A percentile compares a stretch with the other conserved stretches of the same genome.
Conservation (phyloP, 2,797 vertebrate genomes). For the Monodelphis domestica region DNA sequence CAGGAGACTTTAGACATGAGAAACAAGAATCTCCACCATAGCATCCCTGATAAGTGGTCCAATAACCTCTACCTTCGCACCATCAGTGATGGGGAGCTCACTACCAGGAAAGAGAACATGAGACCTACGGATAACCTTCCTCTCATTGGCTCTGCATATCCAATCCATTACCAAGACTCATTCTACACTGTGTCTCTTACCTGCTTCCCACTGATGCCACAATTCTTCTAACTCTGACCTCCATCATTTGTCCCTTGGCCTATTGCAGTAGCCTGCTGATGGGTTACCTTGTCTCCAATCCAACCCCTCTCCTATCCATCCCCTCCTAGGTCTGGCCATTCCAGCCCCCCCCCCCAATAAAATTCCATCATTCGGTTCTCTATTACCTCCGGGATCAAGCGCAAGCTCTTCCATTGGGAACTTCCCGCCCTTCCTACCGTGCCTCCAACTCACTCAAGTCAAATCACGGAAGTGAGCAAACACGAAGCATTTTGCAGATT, state of each 20-base stretch:
- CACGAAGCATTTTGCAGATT: neutral
- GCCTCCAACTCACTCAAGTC: neutral
- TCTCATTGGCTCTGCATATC: neutral
- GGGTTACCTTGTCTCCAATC: conserved; percentile 36
- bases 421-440: neutral
- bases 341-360: neutral
- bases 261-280: conserved; percentile 74
- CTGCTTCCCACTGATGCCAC: neutral
- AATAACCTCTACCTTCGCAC: neutral
- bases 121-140: neutral
- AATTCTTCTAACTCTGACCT: conserved; percentile 48
- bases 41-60: neutral
- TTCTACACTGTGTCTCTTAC: neutral
- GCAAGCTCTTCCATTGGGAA: neutral
- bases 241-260: conserved; percentile 70
- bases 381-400: neutral
- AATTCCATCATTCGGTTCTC: neutral
- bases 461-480: neutral
- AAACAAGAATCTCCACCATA: neutral
- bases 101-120: neutral
- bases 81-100: neutral
- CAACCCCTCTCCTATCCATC: neutral
- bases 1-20: neutral
- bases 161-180: neutral
- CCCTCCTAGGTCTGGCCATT: neutral